phyloP scores from a whole-genome alignment of 2,797 vertebrate species.

The Sphaeramia orbicularis region DNA sequence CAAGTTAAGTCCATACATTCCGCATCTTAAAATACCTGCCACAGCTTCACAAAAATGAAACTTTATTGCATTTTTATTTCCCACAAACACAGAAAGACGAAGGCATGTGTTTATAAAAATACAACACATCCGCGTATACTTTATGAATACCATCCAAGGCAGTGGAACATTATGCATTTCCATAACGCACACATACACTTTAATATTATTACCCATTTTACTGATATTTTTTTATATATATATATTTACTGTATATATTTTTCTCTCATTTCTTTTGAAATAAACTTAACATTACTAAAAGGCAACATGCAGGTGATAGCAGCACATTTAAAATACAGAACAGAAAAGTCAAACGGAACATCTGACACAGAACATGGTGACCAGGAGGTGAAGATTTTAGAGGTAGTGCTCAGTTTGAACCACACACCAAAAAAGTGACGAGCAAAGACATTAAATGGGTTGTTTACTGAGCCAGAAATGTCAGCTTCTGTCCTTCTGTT shows the following conservation, averaged over 20 bases:
- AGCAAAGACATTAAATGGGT: neutral
- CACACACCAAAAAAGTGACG: constrained; percentile 16
- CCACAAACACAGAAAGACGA: constrained; percentile 49
- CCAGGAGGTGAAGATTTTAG: constrained; percentile 15
- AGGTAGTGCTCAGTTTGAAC: constrained; percentile 54
- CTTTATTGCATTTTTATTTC: constrained; percentile 65
- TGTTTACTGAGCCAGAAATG: constrained; percentile 24
- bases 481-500: constrained; percentile 12
- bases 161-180: constrained; percentile 51
- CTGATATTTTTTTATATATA: constrained; percentile 29
- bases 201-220: constrained; percentile 48
- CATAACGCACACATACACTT: constrained; percentile 50
- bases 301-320: constrained; percentile 83
- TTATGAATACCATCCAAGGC: constrained; percentile 37
- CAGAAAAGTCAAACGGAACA: constrained; percentile 37
- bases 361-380: constrained; percentile 26
- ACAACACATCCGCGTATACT: constrained; percentile 50
- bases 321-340: constrained; percentile 69
- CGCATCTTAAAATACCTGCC: neutral
- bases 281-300: constrained; percentile 64
- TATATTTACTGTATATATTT: constrained; percentile 1
- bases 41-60: constrained; percentile 26
- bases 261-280: constrained; percentile 36
- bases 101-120: constrained; percentile 68
- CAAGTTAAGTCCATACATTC: too few species aligned